Conservation (phyloP, 2,888 invertebrate species). For the Cancer borealis region DNA sequence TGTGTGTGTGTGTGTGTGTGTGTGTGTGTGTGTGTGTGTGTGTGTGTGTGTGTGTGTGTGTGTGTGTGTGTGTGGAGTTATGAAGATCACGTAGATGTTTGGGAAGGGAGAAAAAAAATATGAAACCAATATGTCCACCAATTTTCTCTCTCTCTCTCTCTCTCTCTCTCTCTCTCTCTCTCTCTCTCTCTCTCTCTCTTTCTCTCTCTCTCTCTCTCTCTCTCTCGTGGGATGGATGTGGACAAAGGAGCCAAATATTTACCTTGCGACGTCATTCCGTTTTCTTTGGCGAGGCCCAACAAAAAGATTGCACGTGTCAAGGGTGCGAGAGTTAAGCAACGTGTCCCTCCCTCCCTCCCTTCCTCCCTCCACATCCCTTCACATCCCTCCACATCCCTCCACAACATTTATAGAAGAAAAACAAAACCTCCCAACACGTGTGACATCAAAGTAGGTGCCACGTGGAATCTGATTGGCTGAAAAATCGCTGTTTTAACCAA, state of each 20-base stretch:
- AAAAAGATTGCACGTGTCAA: slow-evolving; percentile 45
- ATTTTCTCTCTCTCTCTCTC: not conserved
- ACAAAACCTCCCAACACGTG: not conserved
- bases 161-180: slow-evolving; percentile 51
- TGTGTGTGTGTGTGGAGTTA: not conserved
- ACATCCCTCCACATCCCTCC: not conserved
- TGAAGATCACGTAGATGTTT: not conserved
- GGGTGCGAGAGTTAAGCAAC: slow-evolving; percentile 8
- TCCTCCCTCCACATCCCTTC: not conserved
- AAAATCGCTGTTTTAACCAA: not conserved
- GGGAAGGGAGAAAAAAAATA: not conserved
- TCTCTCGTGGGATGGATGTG: not conserved
- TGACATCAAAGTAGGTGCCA: not conserved
- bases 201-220: slow-evolving; percentile 51
- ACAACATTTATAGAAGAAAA: not conserved
- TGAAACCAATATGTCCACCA: not conserved
- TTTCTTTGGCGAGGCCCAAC: slow-evolving; percentile 25
- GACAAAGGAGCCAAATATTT: slow-evolving; percentile 14
- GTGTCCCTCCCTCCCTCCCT: not conserved
- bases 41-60: too few relatives aligned
- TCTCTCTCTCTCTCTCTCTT: slow-evolving; percentile 27
- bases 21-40: not conserved
- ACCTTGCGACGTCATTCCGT: not conserved
- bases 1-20: not conserved
- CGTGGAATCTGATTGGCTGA: not conserved